Conservation (phyloP, 2,888 invertebrate genomes). For the Ischnus inquisitorius region DNA sequence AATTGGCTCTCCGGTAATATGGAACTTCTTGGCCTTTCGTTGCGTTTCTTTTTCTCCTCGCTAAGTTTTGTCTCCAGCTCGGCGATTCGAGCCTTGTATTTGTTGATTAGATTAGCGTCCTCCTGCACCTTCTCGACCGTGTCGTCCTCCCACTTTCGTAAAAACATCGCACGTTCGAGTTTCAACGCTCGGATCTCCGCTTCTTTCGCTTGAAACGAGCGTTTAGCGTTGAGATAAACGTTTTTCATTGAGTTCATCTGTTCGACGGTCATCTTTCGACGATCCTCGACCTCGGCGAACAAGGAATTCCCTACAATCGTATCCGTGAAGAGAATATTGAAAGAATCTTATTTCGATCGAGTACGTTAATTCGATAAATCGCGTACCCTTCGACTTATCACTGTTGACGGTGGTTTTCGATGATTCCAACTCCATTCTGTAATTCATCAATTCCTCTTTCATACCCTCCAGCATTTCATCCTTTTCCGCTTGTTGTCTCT, state of each 20-base stretch:
- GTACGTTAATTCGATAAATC: neutral
- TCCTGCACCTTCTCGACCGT: slow-evolving; percentile 70
- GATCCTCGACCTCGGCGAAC: slow-evolving; percentile 82
- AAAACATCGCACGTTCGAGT: slow-evolving; percentile 72
- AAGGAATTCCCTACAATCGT: slow-evolving; percentile 79
- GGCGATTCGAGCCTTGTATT: slow-evolving; percentile 75
- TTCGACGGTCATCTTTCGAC: slow-evolving; percentile 73
- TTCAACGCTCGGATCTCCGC: slow-evolving; percentile 75
- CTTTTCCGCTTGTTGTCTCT: slow-evolving; percentile 71
- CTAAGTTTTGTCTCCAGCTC: slow-evolving; percentile 78
- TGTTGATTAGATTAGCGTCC: slow-evolving; percentile 73
- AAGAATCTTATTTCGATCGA: neutral
- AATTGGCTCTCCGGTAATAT: slow-evolving; percentile 42
- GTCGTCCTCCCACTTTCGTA: slow-evolving; percentile 76
- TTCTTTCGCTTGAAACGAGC: slow-evolving; percentile 71
- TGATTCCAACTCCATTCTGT: slow-evolving; percentile 73
- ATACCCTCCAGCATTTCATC: slow-evolving; percentile 72
- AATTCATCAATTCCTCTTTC: slow-evolving; percentile 74
- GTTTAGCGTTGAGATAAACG: slow-evolving; percentile 75
- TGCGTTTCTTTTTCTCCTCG: slow-evolving; percentile 70
- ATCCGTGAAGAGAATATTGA: neutral
- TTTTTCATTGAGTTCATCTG: slow-evolving; percentile 75
- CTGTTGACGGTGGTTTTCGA: slow-evolving; percentile 71
- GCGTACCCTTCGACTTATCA: slow-evolving; percentile 75
- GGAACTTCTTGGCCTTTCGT: slow-evolving; percentile 53